Conservation (phyloP, 2,797 vertebrate genomes). For the Karalla daura region DNA sequence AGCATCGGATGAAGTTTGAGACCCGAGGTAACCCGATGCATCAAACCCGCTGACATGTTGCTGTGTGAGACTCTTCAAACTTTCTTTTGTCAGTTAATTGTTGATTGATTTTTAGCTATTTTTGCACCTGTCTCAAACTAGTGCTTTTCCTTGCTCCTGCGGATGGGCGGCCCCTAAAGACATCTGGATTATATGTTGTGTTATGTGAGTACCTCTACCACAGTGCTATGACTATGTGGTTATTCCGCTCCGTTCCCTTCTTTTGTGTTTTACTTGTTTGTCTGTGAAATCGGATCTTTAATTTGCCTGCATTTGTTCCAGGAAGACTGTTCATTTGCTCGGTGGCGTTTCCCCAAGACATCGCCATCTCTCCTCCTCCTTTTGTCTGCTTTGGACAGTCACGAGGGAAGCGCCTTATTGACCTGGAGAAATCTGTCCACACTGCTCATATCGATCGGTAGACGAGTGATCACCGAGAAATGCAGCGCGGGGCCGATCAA, state of each 20-base stretch:
- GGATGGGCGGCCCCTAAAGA: neutral
- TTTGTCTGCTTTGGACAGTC: neutral
- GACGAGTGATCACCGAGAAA: constrained; percentile 8
- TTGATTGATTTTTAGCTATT: constrained; percentile 49
- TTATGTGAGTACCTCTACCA: too few species aligned
- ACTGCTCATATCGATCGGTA: neutral
- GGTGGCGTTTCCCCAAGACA: neutral
- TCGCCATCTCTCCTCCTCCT: neutral
- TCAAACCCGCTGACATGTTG: constrained; percentile 8
- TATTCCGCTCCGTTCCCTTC: neutral
- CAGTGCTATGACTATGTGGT: neutral
- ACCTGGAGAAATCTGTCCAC: too few species aligned
- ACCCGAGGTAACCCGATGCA: constrained; percentile 30
- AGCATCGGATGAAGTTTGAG: constrained; percentile 45
- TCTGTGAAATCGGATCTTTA: neutral
- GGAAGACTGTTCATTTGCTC: neutral
- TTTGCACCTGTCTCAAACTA: constrained; percentile 7
- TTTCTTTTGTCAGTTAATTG: constrained; percentile 22
- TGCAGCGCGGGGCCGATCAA: neutral
- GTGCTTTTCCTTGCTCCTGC: neutral
- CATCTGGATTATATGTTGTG: neutral
- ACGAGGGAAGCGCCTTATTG: neutral
- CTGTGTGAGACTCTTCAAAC: constrained; percentile 25
- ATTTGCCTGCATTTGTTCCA: neutral
- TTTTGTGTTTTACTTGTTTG: neutral